phyloP scores from a whole-genome alignment of 2,888 invertebrate genomes.

The Oegoconia quadripuncta region DNA sequence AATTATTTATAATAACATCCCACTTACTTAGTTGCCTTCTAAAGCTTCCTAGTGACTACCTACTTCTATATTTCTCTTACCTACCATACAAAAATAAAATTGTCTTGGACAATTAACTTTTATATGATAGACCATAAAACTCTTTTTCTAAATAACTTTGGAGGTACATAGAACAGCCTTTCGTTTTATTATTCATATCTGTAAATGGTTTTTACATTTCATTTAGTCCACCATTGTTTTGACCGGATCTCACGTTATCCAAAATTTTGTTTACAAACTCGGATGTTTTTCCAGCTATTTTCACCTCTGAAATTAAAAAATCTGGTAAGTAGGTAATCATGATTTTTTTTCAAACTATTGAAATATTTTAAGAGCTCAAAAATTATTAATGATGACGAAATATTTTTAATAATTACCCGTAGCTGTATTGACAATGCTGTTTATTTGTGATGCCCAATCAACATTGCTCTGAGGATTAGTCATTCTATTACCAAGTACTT shows the following conservation, averaged over 20 bases:
- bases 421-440: constrained; percentile 83
- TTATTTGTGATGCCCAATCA: constrained; percentile 85
- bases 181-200: constrained; percentile 58
- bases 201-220: constrained; percentile 74
- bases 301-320: constrained; percentile 82
- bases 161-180: constrained; percentile 79
- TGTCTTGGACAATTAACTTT: constrained; percentile 69
- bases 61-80: constrained; percentile 44
- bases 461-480: constrained; percentile 73
- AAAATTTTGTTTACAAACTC: constrained; percentile 96
- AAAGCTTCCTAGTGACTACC: constrained; percentile 65
- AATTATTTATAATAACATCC: constrained; percentile 30
- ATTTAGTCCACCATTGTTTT: constrained; percentile 87
- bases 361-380: no score
- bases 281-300: constrained; percentile 94
- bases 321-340: no score
- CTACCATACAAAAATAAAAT: constrained; percentile 70
- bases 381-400: no score
- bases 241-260: constrained; percentile 90
- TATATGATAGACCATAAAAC: constrained; percentile 55
- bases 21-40: constrained; percentile 58
- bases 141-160: constrained; percentile 71
- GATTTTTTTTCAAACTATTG: no score
- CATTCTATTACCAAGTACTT: constrained; percentile 83
- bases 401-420: constrained; percentile 77